Conservation (phyloP, 2,797 vertebrate genomes). For the Clarias pachynema region DNA sequence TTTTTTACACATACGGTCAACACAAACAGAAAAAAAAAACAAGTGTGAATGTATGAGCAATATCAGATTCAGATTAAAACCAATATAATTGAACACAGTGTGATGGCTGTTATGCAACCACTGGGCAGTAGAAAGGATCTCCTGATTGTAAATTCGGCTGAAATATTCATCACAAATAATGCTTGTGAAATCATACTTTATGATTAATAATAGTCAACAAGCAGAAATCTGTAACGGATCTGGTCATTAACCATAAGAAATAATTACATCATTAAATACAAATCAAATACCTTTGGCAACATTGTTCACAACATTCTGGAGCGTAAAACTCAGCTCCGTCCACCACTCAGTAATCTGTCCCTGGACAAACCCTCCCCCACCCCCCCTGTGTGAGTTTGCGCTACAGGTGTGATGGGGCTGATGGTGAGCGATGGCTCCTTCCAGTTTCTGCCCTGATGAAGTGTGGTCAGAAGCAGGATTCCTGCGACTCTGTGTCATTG, state of each 20-base stretch:
- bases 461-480: conserved; percentile 87
- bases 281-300: conserved; percentile 77
- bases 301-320: conserved; percentile 58
- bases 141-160: conserved; percentile 19
- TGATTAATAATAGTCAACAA: conserved; percentile 20
- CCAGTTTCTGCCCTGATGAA: conserved; percentile 38
- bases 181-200: conserved; percentile 35
- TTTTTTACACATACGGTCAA: background rate
- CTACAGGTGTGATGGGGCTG: conserved; percentile 34
- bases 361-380: conserved; percentile 1
- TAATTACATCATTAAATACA: conserved; percentile 53
- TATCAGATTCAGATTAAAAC: background rate
- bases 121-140: conserved; percentile 26
- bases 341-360: conserved; percentile 38
- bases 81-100: conserved; percentile 18
- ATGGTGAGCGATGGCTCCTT: conserved; percentile 38
- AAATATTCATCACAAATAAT: conserved; percentile 36
- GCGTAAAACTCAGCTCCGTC: conserved; percentile 58
- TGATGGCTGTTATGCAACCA: conserved; percentile 16
- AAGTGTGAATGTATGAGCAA: background rate
- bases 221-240: conserved; percentile 19
- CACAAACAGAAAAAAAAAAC: background rate
- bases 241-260: conserved; percentile 27
- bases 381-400: conserved; percentile 12
- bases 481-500: conserved; percentile 83